phyloP scores from a whole-genome alignment of 2,888 invertebrate species.

The Hydrotaea cyrtoneurina region DNA sequence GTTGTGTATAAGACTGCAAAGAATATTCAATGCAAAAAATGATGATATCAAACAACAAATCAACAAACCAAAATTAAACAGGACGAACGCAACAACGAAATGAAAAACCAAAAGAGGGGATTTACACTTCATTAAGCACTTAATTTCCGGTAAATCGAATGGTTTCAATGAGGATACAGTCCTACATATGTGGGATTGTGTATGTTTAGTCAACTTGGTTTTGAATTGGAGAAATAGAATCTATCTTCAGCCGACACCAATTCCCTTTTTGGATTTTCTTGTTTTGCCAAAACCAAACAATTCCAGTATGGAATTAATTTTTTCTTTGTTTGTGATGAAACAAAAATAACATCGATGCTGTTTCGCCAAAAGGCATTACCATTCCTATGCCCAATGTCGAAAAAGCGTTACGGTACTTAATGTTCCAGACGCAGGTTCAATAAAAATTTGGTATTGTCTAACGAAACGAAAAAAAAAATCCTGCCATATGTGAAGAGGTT shows the following conservation, averaged over 20 bases:
- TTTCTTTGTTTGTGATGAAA: neutral
- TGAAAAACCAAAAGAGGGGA: neutral
- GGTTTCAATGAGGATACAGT: neutral
- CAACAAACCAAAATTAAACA: neutral
- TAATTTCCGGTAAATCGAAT: conserved; percentile 54
- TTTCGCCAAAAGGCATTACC: neutral
- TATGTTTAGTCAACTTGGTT: too few species aligned
- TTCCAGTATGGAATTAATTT: neutral
- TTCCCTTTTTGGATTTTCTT: neutral
- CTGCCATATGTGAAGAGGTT: too few species aligned
- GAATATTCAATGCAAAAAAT: neutral
- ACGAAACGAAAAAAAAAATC: too few species aligned
- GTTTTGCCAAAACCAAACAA: neutral
- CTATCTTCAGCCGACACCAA: neutral
- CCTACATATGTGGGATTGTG: neutral
- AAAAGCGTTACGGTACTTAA: too few species aligned
- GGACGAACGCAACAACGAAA: neutral
- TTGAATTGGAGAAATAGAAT: neutral
- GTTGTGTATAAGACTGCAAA: neutral
- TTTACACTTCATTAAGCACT: conserved; percentile 53
- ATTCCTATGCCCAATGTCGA: too few species aligned
- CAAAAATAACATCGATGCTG: neutral
- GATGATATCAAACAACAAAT: conserved; percentile 2
- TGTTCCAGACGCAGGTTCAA: too few species aligned
- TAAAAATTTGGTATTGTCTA: too few species aligned